Percentiles rank a stretch among this genome's conserved stretches.
phyloP scores from a whole-genome alignment of 2,113 vertebrate genomes.

The Phylloscopus trochilus region DNA sequence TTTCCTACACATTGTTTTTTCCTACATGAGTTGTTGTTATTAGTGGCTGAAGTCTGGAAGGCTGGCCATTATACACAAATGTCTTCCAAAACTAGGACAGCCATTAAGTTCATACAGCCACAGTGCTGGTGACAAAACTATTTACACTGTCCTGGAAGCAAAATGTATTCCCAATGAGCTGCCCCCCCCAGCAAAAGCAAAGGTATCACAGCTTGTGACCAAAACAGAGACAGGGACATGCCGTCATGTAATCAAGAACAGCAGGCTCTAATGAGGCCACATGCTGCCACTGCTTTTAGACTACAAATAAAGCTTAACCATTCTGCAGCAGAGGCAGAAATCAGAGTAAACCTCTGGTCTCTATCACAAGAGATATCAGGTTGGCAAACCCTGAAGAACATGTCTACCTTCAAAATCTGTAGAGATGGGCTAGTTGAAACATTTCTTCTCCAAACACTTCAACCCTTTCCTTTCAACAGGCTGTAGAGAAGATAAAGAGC shows the following conservation, averaged over 20 bases:
- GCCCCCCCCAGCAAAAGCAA: background rate
- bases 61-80: background rate
- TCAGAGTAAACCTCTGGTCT: background rate
- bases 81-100: conserved; percentile 13
- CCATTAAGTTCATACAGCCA: background rate
- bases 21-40: background rate
- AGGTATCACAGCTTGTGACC: background rate
- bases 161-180: background rate
- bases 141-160: background rate
- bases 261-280: background rate
- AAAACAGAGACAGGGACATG: background rate
- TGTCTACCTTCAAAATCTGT: background rate
- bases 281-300: background rate
- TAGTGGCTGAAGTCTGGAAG: background rate
- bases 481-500: background rate
- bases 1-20: background rate
- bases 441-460: background rate
- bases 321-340: background rate
- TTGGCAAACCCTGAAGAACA: background rate
- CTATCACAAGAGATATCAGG: background rate
- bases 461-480: background rate
- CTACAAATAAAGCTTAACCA: background rate
- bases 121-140: background rate
- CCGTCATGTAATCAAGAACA: background rate
- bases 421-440: background rate